Evolutionary conservation across 2,888 invertebrate genomes (phyloP).

Genomic region (Orthonevra nobilis): DNA sequence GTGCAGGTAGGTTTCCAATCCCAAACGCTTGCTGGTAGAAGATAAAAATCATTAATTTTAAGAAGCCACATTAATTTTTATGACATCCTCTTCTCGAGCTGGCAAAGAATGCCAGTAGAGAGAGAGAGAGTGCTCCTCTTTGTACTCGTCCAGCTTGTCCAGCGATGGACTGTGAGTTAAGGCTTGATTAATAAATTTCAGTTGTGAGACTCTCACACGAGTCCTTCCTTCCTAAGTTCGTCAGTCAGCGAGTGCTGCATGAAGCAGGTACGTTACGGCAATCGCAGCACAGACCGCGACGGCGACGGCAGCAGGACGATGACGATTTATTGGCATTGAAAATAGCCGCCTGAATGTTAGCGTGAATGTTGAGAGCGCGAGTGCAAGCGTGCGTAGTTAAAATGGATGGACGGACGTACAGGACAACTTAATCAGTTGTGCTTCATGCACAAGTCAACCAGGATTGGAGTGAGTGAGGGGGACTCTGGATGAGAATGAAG

Average conservation of each 20-base stretch:
- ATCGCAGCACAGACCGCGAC: constrained; percentile 25
- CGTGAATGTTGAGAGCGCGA: constrained; percentile 67
- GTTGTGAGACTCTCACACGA: constrained; percentile 42
- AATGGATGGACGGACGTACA: constrained; percentile 60
- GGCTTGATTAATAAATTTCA: constrained; percentile 69
- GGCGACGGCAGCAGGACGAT: constrained; percentile 52
- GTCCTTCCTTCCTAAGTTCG: constrained; percentile 38
- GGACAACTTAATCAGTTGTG: constrained; percentile 66
- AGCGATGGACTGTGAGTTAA: constrained; percentile 15
- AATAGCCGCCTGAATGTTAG: constrained; percentile 67
- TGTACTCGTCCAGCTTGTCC: constrained; percentile 34
- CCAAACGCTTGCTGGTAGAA: constrained; percentile 53
- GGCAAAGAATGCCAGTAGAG: constrained; percentile 25
- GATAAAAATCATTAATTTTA: constrained; percentile 71
- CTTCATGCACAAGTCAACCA: constrained; percentile 17
- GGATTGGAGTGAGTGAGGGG: constrained; percentile 9
- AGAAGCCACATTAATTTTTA: constrained; percentile 70
- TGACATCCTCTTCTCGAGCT: constrained; percentile 60
- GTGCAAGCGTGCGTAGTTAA: constrained; percentile 68
- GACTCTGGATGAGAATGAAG: not conserved
- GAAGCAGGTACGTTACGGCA: constrained; percentile 64
- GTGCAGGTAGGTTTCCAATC: constrained; percentile 61
- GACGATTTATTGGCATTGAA: constrained; percentile 70
- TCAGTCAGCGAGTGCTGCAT: constrained; percentile 34
- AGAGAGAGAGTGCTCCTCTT: constrained; percentile 3